These are phyloP conservation scores for Enoplosus armatus DNA, from an alignment of 2,797 vertebrate genomes.

Conservation along the genomic window DNA sequence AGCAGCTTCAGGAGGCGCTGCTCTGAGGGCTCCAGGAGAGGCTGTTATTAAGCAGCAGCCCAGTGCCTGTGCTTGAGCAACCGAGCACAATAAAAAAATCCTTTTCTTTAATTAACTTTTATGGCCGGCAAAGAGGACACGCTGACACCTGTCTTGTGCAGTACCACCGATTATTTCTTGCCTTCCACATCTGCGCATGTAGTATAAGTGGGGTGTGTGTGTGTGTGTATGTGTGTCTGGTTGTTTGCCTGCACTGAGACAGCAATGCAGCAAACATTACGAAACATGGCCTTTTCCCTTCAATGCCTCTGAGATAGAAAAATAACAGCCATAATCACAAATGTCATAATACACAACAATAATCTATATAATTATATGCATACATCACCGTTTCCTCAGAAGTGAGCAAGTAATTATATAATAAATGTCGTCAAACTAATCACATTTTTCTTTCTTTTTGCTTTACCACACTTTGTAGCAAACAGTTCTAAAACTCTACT, in stretches of 20 bases:
- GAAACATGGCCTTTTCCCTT: slow-evolving; percentile 23
- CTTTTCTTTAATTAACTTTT: slow-evolving; percentile 87
- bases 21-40: slow-evolving; percentile 61
- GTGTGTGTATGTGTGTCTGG: slow-evolving; percentile 15
- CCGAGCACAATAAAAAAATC: slow-evolving; percentile 80
- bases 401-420: slow-evolving; percentile 46
- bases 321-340: slow-evolving; percentile 22
- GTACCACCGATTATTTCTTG: slow-evolving; percentile 70
- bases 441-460: slow-evolving; percentile 44
- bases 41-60: slow-evolving; percentile 75
- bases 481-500: slow-evolving; percentile 44
- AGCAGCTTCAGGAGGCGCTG: slow-evolving; percentile 66
- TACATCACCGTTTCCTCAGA: slow-evolving; percentile 12
- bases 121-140: slow-evolving; percentile 78
- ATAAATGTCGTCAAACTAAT: slow-evolving; percentile 55
- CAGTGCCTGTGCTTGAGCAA: slow-evolving; percentile 63
- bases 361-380: slow-evolving; percentile 5
- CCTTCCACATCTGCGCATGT: slow-evolving; percentile 45
- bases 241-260: slow-evolving; percentile 3
- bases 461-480: slow-evolving; percentile 44
- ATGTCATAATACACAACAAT: slow-evolving; percentile 27
- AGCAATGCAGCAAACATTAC: slow-evolving; percentile 43
- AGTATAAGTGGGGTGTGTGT: slow-evolving; percentile 21
- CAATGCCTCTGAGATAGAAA: slow-evolving; percentile 8
- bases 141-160: slow-evolving; percentile 80